These are phyloP conservation scores for Plestiodon gilberti DNA, from an alignment of 2,113 vertebrate genomes.

Conservation along the genomic window DNA sequence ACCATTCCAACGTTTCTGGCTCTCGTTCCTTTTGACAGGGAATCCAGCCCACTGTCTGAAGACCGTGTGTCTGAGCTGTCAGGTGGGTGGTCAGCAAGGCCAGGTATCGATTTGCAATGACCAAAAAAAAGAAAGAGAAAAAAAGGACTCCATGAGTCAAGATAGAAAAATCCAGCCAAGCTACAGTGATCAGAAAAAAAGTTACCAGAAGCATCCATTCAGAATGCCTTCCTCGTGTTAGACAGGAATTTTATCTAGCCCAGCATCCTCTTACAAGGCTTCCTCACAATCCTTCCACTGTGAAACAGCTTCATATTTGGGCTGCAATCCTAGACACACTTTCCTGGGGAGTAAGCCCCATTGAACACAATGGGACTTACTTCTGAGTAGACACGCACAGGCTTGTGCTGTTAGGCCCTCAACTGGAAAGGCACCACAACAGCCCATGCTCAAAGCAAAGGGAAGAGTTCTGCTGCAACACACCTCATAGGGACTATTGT, in stretches of 20 bases:
- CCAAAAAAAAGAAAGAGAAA: background rate
- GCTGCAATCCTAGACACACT: no score
- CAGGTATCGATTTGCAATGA: background rate
- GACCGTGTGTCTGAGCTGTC: background rate
- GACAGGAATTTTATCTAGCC: background rate
- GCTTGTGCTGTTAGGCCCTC: no score
- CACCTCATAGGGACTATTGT: background rate
- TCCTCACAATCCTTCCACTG: background rate
- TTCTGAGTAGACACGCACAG: no score
- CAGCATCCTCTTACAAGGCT: background rate
- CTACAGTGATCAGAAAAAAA: background rate
- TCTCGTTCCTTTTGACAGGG: background rate
- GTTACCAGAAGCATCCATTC: background rate
- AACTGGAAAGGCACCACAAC: background rate
- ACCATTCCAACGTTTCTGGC: background rate
- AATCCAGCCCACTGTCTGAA: background rate
- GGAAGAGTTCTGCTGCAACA: background rate
- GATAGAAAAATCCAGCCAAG: background rate
- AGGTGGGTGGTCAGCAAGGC: background rate
- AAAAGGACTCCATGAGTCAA: background rate
- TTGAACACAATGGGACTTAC: no score
- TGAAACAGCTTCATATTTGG: background rate
- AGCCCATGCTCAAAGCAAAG: background rate
- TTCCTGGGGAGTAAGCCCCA: background rate
- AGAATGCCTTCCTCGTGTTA: background rate